Percentiles rank a stretch among this genome's conserved stretches.
Conservation (phyloP, 2,113 vertebrate species). For the Ciconia maguari region DNA sequence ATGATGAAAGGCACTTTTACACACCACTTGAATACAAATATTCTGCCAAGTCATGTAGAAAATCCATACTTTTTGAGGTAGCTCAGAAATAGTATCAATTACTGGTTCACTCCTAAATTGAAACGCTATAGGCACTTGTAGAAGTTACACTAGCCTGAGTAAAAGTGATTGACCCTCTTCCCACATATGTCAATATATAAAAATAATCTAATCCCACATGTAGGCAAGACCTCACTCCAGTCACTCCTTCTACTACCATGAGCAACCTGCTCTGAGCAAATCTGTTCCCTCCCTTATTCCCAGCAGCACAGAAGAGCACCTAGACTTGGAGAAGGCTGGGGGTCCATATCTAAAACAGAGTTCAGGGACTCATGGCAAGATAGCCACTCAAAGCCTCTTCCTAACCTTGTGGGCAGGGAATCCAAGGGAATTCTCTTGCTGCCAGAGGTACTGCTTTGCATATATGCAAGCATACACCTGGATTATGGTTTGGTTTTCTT, state of each 20-base stretch:
- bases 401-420: background rate
- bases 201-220: background rate
- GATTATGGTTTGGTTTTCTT: background rate
- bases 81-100: background rate
- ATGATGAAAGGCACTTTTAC: background rate
- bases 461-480: background rate
- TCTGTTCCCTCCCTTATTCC: background rate
- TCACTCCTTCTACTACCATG: accelerated
- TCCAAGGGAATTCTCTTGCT: background rate
- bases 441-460: background rate
- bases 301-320: background rate
- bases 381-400: background rate
- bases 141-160: background rate
- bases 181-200: background rate
- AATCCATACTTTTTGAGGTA: background rate
- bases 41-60: background rate
- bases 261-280: background rate
- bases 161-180: background rate
- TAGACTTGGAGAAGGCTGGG: background rate
- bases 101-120: background rate
- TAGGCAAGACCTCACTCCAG: background rate
- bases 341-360: background rate
- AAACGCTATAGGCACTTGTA: background rate
- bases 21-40: background rate
- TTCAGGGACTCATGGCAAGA: background rate